Evolutionary conservation across 2,888 invertebrate species (phyloP), one percentile per base, ranked within the genome.

Genomic region (Chydorus sphaericus): DNA sequence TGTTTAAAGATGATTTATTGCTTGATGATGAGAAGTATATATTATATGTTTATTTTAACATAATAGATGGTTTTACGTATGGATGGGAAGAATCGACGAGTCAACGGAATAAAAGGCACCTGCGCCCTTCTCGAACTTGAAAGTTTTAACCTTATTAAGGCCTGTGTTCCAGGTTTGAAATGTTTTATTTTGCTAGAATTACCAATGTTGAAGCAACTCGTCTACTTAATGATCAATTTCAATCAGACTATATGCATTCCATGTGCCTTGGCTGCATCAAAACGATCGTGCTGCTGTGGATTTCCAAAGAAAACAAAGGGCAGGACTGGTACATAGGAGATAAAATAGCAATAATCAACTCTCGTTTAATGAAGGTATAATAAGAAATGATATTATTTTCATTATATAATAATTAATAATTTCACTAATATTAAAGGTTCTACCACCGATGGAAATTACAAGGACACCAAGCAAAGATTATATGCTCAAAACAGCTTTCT

Each of bases 161-260:
- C 50, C 4, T 50, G 28, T 20, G 30, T 50, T n/a, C 50, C 50
- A 18, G n/a, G n/a, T n/a, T n/a, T n/a, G n/a, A n/a, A n/a, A n/a
- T n/a, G n/a, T n/a, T n/a, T n/a, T n/a, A n/a, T n/a, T n/a, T n/a
- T n/a, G n/a, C n/a, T n/a, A n/a, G n/a, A n/a, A n/a, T n/a, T n/a
- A n/a, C n/a, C n/a, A n/a, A n/a, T n/a, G n/a, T n/a, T n/a, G n/a
- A n/a, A n/a, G n/a, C n/a, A n/a, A n/a, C n/a, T n/a, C n/a, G n/a
- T n/a, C n/a, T n/a, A n/a, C n/a, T n/a, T n/a, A n/a, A n/a, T n/a
- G n/a, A n/a, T n/a, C n/a, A n/a, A n/a, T n/a, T n/a, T n/a, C n/a
- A n/a, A n/a, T n/a, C n/a, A n/a, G 50, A 50, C 23, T 50, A 50
- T n/a, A 26, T 50, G 30, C 50, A 50, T 18, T 3, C 11, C 31